A percentile compares a stretch with the other conserved stretches of the same genome.
phyloP scores from a whole-genome alignment of 2,797 vertebrate genomes.

The Toxotes lorentzi region DNA sequence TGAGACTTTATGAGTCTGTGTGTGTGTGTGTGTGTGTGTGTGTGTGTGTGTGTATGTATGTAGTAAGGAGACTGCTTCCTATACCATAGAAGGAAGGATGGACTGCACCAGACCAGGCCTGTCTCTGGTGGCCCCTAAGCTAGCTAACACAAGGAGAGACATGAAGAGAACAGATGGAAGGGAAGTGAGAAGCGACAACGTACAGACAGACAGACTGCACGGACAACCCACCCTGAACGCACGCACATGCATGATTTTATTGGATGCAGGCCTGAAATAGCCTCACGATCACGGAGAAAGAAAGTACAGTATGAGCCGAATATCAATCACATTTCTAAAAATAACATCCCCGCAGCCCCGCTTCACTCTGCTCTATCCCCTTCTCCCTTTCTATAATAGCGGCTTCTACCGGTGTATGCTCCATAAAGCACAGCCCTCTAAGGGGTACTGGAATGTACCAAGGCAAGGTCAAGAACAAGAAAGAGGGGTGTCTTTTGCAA shows the following conservation, averaged over 20 bases:
- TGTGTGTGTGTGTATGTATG: constrained; percentile 21
- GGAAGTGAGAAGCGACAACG: constrained; percentile 46
- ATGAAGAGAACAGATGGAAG: constrained; percentile 66
- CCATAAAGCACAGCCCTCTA: constrained; percentile 80
- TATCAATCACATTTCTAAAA: constrained; percentile 84
- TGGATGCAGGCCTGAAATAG: constrained; percentile 54
- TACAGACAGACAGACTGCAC: constrained; percentile 44
- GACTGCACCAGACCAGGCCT: constrained; percentile 68
- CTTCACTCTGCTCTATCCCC: constrained; percentile 65
- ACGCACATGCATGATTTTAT: constrained; percentile 51
- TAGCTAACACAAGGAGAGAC: constrained; percentile 61
- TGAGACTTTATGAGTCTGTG: constrained; percentile 33
- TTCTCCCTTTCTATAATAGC: constrained; percentile 73
- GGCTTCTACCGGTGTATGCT: constrained; percentile 80
- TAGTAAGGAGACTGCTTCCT: constrained; percentile 52
- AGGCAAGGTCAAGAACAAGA: constrained; percentile 80
- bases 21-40: constrained; percentile 11
- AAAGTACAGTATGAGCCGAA: constrained; percentile 73
- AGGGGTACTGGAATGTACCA: constrained; percentile 83
- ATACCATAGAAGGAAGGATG: constrained; percentile 82
- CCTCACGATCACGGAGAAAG: constrained; percentile 44
- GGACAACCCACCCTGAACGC: constrained; percentile 37
- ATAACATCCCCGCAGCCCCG: constrained; percentile 75
- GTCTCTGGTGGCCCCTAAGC: constrained; percentile 67
- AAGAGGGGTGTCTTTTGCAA: constrained; percentile 71